phyloP scores from a whole-genome alignment of 2,113 vertebrate species.

The Turnix velox region DNA sequence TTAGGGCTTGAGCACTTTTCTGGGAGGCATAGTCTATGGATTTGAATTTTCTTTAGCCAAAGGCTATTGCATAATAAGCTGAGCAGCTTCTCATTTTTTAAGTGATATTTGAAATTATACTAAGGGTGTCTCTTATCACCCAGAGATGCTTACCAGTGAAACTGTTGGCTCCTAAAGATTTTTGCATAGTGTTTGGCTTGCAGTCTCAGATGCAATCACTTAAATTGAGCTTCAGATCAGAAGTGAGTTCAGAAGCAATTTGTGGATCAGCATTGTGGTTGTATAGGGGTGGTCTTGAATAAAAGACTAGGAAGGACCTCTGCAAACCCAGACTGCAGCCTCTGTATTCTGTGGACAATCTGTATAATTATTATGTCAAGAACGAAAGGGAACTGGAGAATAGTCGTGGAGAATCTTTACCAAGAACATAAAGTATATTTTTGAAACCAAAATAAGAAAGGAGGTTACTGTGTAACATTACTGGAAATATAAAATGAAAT shows the following conservation, averaged over 20 bases:
- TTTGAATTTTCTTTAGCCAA: background rate
- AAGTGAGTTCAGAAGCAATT: background rate
- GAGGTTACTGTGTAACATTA: background rate
- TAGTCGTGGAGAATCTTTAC: background rate
- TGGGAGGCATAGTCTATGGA: background rate
- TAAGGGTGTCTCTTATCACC: background rate
- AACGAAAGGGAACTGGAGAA: background rate
- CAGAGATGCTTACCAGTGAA: background rate
- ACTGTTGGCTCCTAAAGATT: background rate
- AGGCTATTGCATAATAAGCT: background rate
- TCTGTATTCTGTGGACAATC: background rate
- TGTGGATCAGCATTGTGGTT: background rate
- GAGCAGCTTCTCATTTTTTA: background rate
- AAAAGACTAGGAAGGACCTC: background rate
- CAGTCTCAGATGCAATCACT: background rate
- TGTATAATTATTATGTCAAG: background rate
- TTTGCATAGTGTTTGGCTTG: background rate
- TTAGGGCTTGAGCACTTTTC: background rate
- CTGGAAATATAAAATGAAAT: background rate
- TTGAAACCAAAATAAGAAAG: background rate
- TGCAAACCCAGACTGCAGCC: background rate
- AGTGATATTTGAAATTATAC: background rate
- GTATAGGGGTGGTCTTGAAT: background rate
- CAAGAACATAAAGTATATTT: background rate
- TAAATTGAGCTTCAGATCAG: background rate